phyloP scores from a whole-genome alignment of 2,888 invertebrate species.

The Bugulina stolonifera region DNA sequence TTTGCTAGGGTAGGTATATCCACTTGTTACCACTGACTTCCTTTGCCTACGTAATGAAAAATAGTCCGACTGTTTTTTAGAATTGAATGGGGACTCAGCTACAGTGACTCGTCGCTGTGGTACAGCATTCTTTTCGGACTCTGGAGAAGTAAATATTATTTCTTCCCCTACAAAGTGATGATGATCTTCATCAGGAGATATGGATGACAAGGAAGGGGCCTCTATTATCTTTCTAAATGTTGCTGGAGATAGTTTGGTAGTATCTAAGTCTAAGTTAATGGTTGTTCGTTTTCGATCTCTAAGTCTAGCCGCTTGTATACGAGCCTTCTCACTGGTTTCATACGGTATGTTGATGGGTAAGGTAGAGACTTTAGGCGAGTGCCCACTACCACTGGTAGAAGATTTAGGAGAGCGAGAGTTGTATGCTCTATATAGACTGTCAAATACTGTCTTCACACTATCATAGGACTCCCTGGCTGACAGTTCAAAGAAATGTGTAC shows the following conservation, averaged over 20 bases:
- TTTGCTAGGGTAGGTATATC: neutral
- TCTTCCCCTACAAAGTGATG: slow-evolving; percentile 7
- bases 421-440: slow-evolving; percentile 35
- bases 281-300: neutral
- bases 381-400: no score
- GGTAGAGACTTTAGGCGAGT: neutral
- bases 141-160: neutral
- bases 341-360: neutral
- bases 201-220: neutral
- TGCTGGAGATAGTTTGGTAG: neutral
- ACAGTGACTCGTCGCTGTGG: slow-evolving; percentile 2
- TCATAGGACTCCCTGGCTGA: slow-evolving; percentile 77
- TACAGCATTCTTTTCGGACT: neutral
- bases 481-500: slow-evolving; percentile 71
- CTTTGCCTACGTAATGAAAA: neutral
- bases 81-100: neutral
- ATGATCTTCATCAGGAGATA: neutral
- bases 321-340: neutral
- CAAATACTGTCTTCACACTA: slow-evolving; percentile 66
- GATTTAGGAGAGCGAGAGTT: neutral
- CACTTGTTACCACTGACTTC: neutral
- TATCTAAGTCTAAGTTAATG: neutral
- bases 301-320: neutral
- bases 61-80: neutral
- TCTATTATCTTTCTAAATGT: slow-evolving; percentile 9